Evolutionary conservation across 2,113 vertebrate species (phyloP), one percentile per base, ranked within the genome.

Genomic region (Centropristis striata): DNA sequence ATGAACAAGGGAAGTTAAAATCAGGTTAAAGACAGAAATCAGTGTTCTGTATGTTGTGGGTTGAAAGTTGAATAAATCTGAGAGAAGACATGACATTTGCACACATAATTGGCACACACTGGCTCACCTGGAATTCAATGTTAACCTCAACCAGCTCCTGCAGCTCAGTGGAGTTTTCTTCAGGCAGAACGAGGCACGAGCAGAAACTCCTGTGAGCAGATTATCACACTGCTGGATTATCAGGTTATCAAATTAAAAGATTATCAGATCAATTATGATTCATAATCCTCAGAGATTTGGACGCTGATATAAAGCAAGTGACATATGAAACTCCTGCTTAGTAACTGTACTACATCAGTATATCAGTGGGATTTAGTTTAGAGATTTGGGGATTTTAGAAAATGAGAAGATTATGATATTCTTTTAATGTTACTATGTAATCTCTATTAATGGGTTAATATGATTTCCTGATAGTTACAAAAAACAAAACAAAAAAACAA

Each of bases 191-290:
- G 41, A 94, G 80, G 44, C 94, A 94, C 0, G 93, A 92, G 64
- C 94, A 94, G 80, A 94, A 93, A 4, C 23, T 60, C 71, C 92
- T 94, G 81, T 3, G 53, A 74, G n/a, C 27, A 72, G 36, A 72
- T 71, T 8, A 72, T 54, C 39, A 76, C 11, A 50, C 16, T 3
- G 5, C 1, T 15, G 21, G 18, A 60, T 67, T 14, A 51, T 74
- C 16, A 46, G 20, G 5, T 63, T 51, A 57, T 25, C 14, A 20
- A 1, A 39, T 58, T 4, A 71, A 25, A 47, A 72, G 39, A 72
- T 71, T 14, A 76, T 64, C 23, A 47, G 13, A 49, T 51, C 13
- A 54, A 14, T 27, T 50, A 13, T 32, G 49, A 68, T 2, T 53
- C 13, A 4, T 44, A 14, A 42, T 63, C 39, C 11, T 60, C 11